These are phyloP conservation scores for Bedellia somnulentella DNA, from an alignment of 2,888 invertebrate genomes.

Conservation along the genomic window DNA sequence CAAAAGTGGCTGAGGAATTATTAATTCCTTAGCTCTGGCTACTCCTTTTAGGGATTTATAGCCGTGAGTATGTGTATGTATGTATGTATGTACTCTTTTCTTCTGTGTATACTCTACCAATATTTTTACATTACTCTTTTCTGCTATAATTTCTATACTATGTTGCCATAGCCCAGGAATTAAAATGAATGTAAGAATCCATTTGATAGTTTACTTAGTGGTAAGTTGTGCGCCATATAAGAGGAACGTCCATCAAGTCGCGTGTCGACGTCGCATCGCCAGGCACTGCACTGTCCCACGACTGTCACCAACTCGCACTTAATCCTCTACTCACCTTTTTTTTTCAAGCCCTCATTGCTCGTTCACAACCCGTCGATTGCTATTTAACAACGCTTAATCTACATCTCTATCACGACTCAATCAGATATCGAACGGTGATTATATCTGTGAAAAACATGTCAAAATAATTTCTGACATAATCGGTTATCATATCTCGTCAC, in stretches of 20 bases:
- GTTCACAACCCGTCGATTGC: slow-evolving; percentile 19
- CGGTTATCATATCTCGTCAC: slow-evolving; percentile 7
- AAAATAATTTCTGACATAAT: slow-evolving; percentile 13
- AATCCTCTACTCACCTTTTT: slow-evolving; percentile 24
- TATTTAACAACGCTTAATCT: slow-evolving; percentile 19
- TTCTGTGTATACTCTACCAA: no score
- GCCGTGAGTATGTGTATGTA: no score
- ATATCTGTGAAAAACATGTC: slow-evolving; percentile 16
- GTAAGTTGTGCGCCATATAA: no score
- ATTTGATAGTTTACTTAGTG: no score
- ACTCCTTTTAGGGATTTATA: no score
- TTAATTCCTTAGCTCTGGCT: no score
- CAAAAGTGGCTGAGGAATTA: no score
- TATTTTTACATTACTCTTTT: no score
- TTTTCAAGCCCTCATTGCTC: slow-evolving; percentile 20
- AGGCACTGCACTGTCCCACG: slow-evolving; percentile 3
- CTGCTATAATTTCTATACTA: no score
- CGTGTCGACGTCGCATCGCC: slow-evolving; percentile 35
- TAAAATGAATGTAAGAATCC: no score
- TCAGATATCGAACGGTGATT: slow-evolving; percentile 10
- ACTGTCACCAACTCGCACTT: slow-evolving; percentile 19
- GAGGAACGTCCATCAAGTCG: slow-evolving; percentile 43
- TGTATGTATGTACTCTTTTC: no score
- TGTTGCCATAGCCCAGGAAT: no score
- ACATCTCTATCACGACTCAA: slow-evolving; percentile 22